These are phyloP conservation scores for Oscheius sp. DNA, from an alignment of 2,888 invertebrate genomes.

Conservation along the genomic window DNA sequence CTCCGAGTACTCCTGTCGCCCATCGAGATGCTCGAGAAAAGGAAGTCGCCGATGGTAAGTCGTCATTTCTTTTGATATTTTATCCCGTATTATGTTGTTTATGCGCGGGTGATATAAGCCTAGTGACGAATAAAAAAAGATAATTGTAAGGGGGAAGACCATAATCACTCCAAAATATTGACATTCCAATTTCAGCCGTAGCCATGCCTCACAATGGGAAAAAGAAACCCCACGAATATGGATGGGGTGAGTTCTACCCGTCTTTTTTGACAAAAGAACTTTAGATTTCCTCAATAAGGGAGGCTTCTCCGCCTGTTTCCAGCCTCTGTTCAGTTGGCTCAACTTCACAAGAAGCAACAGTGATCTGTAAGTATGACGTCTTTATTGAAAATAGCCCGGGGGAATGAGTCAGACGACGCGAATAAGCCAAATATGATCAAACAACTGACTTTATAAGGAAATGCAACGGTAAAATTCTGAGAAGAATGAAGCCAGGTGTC, in stretches of 20 bases:
- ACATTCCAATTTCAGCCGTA: not conserved
- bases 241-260: slow-evolving; percentile 34
- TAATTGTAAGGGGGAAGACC: too few relatives aligned
- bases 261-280: not conserved
- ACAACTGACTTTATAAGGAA: not conserved
- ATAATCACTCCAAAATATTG: not conserved
- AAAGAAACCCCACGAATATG: slow-evolving; percentile 38
- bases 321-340: slow-evolving; percentile 44
- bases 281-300: slow-evolving; percentile 19
- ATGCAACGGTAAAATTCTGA: not conserved
- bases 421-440: not conserved
- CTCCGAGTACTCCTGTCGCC: slow-evolving; percentile 50
- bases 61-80: not conserved
- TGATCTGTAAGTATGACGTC: slow-evolving; percentile 45
- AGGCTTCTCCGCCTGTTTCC: slow-evolving; percentile 51
- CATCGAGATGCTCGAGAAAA: slow-evolving; percentile 38
- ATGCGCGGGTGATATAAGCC: too few relatives aligned
- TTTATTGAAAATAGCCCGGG: slow-evolving; percentile 1
- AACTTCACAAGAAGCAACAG: slow-evolving; percentile 45
- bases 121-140: too few relatives aligned
- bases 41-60: slow-evolving; percentile 12
- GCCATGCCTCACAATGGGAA: slow-evolving; percentile 28
- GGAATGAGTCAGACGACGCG: not conserved
- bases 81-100: not conserved
- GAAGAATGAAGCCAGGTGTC: slow-evolving; percentile 7